Evolutionary conservation across 2,797 vertebrate species (phyloP), one percentile per base, ranked within the genome.

Genomic region (Dendrocincla fuliginosa): DNA sequence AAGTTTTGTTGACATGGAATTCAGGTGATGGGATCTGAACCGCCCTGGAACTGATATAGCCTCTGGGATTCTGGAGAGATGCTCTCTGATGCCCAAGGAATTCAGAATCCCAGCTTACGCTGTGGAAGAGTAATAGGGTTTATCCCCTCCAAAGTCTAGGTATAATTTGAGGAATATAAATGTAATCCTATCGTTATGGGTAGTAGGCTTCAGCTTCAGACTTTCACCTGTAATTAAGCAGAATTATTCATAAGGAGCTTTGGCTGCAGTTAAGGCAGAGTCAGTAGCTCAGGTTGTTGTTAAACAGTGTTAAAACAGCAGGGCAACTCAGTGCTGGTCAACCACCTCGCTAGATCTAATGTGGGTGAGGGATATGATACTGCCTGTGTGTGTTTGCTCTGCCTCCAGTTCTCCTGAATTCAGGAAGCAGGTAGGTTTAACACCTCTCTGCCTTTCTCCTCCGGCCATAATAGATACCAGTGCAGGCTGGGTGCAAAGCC

Each of bases 381-480:
- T 76, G 42, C 28, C 32, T 2, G 1, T 7, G 13, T 14, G 19
- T 30, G 46, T 53, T 28, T 13, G 4, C 47, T 57, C 20, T 60
- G 64, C 61, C 65, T 64, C 59, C 63, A 28, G 32, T 44, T 85
- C 59, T 78, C 55, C 75, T 32, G 53, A 71, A 53, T 65, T 44
- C 8, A 5, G 39, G 57, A 77, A 50, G 41, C 19, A 57, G 60
- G 42, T 37, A 64, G 28, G 20, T 83, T 89, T 50, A 74, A 69
- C 3, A 5, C 6, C 23, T 59, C 69, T 46, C 39, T 52, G 63
- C 28, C 33, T 56, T 65, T 69, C 63, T 67, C 25, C 55, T 59
- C 52, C 32, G 32, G 32, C 55, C 0, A 0, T 18, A n/a, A 65
- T 0, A 32, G 22, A n/a, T 9, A 30, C 3, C 65, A 55, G 2